Base-by-base conservation (phyloP, 2,888 invertebrate genomes). In the Lasioglossum lativentre region DNA sequence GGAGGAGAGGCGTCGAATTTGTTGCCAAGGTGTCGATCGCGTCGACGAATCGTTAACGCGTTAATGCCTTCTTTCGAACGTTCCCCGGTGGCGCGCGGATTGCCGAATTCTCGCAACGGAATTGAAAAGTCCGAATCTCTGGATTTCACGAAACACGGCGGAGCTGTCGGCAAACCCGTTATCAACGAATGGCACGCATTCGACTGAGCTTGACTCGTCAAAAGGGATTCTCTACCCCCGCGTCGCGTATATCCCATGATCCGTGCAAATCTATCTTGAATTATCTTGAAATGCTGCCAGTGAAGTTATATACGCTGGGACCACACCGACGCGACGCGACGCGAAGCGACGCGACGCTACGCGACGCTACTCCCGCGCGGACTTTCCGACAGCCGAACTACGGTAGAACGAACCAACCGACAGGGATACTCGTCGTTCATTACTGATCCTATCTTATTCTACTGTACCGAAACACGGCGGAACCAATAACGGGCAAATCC, bases 161-260 rank as follows among this genome's bases (percentile, higher is more conserved):
- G 86, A 82, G 86, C 85, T 90, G 90, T 84, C 85, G 87, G 45
- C 83, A 82, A 88, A 82, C 78, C 86, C 89, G 90, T 92, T 92
- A 92, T 92, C 92, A 91, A 91, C 90, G 86, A 90, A 89, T 87
- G 90, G 91, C 92, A 92, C 93, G 90, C 92, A 90, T 90, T 92
- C 90, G 89, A 91, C 90, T 86, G 88, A 87, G 90, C 89, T 90
- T 86, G 85, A 89, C 91, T 90, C 90, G 89, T 93, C 93, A 91
- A 92, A 92, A 92, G 90, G 91, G 93, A 92, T 92, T 92, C 86
- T 70, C 87, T 78, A 77, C 78, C 85, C 85, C 84, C 78, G 52
- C 86, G 78, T 78, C 86, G 81, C 88, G 78, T 86, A 91, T 87
- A 91, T 90, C 91, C 91, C 88, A 77, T 91, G 90, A 91, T 91